These are phyloP conservation scores for Vireo altiloquus DNA, from an alignment of 2,113 vertebrate genomes.

Conservation along the genomic window DNA sequence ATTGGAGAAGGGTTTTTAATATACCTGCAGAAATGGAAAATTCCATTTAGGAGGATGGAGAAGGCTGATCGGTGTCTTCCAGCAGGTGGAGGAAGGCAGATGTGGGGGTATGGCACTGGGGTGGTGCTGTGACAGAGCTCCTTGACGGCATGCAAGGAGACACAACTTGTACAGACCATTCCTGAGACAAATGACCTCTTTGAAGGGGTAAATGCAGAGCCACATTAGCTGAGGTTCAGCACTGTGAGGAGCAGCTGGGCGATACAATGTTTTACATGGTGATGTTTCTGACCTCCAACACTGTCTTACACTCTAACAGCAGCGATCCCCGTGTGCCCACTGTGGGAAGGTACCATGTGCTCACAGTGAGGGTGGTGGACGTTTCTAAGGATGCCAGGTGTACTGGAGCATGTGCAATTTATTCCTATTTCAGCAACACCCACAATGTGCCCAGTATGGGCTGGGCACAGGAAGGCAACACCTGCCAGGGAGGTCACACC, in stretches of 20 bases:
- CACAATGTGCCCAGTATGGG: not conserved
- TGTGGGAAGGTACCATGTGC: fast-evolving
- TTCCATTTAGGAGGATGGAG: not conserved
- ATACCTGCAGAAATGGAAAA: not conserved
- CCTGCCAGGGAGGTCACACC: not conserved
- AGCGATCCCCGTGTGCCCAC: not conserved
- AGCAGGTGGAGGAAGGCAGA: not conserved
- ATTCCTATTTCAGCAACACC: not conserved
- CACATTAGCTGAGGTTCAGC: fast-evolving
- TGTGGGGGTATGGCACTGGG: not conserved
- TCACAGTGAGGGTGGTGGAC: not conserved
- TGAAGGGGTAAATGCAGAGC: not conserved
- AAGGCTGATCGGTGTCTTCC: not conserved
- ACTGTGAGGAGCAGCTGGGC: not conserved
- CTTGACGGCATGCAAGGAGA: fast-evolving
- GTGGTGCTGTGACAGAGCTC: not conserved
- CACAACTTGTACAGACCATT: not conserved
- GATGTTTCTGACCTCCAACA: not conserved
- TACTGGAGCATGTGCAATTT: not conserved
- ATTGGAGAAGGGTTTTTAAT: not conserved
- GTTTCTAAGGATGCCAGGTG: not conserved
- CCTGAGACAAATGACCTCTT: not conserved
- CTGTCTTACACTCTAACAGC: not conserved
- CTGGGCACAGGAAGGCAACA: not conserved
- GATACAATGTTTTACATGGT: not conserved